These are phyloP conservation scores for Mycalesis mineus DNA, from an alignment of 2,888 invertebrate genomes.

Conservation along the genomic window DNA sequence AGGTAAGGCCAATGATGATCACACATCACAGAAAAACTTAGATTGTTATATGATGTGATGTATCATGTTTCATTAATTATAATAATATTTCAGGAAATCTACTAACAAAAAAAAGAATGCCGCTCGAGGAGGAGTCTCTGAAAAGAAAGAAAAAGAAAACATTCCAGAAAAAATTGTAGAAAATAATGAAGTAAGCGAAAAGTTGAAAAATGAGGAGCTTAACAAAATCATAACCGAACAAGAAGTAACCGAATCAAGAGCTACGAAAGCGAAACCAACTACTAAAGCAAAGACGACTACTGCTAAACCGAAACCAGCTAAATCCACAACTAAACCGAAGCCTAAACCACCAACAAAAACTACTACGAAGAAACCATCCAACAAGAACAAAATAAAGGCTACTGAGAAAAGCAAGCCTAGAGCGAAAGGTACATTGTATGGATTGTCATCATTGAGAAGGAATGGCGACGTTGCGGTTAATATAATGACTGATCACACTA, in stretches of 20 bases:
- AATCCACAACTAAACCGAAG: constrained; percentile 51
- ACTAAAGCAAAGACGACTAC: constrained; percentile 59
- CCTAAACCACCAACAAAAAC: constrained; percentile 57
- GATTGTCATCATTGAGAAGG: constrained; percentile 86
- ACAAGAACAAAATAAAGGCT: constrained; percentile 62
- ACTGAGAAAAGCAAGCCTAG: constrained; percentile 76
- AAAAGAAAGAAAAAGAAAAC: constrained; percentile 38
- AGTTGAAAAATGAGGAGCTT: constrained; percentile 40
- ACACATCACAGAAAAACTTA: too few relatives aligned
- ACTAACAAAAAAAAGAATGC: constrained; percentile 63
- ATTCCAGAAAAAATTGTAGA: constrained; percentile 45
- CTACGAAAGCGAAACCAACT: constrained; percentile 54
- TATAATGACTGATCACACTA: constrained; percentile 87
- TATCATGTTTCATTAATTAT: not conserved
- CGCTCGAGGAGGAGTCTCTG: constrained; percentile 47
- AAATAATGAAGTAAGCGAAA: constrained; percentile 37
- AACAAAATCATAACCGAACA: constrained; percentile 31
- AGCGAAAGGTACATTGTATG: constrained; percentile 88
- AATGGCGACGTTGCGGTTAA: constrained; percentile 89
- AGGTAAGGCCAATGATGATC: constrained; percentile 47
- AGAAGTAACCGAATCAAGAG: constrained; percentile 46
- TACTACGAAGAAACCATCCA: constrained; percentile 54
- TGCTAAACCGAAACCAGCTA: constrained; percentile 46
- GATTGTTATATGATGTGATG: too few relatives aligned
- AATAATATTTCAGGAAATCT: constrained; percentile 51